Evolutionary conservation across 2,888 invertebrate genomes (phyloP), one percentile per base, ranked within the genome.

Genomic region (Eupithecia centaureata): DNA sequence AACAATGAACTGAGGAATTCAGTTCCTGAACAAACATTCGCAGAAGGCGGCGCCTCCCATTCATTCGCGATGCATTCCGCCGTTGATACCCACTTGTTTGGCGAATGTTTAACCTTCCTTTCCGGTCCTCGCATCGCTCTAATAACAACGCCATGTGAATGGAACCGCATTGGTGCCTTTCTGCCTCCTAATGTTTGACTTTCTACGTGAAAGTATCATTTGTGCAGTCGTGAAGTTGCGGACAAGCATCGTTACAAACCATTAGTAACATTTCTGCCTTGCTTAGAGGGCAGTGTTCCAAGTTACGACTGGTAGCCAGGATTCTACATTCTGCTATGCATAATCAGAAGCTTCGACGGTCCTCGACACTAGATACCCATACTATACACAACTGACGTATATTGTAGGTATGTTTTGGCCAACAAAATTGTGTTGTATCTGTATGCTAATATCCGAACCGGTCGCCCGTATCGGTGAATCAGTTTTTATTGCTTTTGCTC

Each of bases 181-280:
- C 85, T 68, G 68, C 51, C 58, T 63, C 63, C 82, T 85, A 86
- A 88, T 89, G 86, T 88, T 88, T 86, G 83, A 88, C 91, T 91
- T 91, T 91, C 91, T 91, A 89, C 84, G 86, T 84, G 91, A 90
- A 91, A 90, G 90, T 90, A 86, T 86, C 86, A 85, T 87, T 87
- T 86, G 86, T 84, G 82, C 77, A 81, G 79, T 81, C 79, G 80
- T 79, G 79, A 76, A 81, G 82, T 80, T 79, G 82, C 84, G 79
- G 81, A 79, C 82, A 82, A 85, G 84, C 84, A 82, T 82, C 81
- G 81, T 84, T 84, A 83, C 82, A 80, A 82, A 80, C 82, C 83
- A 86, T 85, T 88, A 85, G 83, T 82, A 84, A 82, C 86, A 86
- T 86, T 84, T 84, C 83, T 86, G 82, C 79, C 78, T 80, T 83